Evolutionary conservation across 2,888 invertebrate genomes (phyloP).

Genomic region (Lamproptera curius): DNA sequence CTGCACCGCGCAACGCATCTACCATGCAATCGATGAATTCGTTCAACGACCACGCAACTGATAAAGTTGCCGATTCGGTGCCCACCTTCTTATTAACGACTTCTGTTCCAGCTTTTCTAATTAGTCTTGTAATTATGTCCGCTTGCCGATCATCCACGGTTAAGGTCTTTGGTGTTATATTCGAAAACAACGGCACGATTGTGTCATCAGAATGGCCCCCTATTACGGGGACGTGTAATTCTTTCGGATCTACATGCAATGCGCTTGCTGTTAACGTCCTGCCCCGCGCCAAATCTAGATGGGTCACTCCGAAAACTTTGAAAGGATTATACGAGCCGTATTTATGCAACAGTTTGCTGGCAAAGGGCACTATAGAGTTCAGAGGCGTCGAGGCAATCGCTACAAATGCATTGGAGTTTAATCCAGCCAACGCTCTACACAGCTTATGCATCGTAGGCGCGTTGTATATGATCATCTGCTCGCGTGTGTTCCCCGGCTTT

Average conservation of each 20-base stretch:
- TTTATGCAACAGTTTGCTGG: constrained; percentile 41
- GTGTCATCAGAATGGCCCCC: constrained; percentile 59
- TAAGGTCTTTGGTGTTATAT: constrained; percentile 37
- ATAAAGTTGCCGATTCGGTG: constrained; percentile 40
- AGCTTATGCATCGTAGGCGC: constrained; percentile 43
- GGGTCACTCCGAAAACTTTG: constrained; percentile 54
- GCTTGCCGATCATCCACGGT: constrained; percentile 38
- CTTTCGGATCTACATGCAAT: constrained; percentile 37
- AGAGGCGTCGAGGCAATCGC: constrained; percentile 54
- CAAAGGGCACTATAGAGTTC: constrained; percentile 54
- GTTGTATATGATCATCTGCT: constrained; percentile 48
- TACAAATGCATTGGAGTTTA: constrained; percentile 47
- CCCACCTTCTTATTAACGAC: constrained; percentile 46
- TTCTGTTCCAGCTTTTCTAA: constrained; percentile 49
- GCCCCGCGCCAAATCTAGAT: constrained; percentile 47
- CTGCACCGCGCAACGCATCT: constrained; percentile 41
- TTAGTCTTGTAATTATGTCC: constrained; percentile 44
- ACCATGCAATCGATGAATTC: constrained; percentile 48
- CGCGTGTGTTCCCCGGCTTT: constrained; percentile 36
- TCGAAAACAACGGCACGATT: constrained; percentile 55
- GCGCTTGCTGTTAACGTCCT: constrained; percentile 38
- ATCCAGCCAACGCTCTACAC: constrained; percentile 42
- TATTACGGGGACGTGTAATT: constrained; percentile 48
- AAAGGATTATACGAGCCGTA: constrained; percentile 48
- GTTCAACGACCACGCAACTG: constrained; percentile 50